Base-by-base conservation (phyloP, 2,797 vertebrate species). In the Strix occidentalis region DNA sequence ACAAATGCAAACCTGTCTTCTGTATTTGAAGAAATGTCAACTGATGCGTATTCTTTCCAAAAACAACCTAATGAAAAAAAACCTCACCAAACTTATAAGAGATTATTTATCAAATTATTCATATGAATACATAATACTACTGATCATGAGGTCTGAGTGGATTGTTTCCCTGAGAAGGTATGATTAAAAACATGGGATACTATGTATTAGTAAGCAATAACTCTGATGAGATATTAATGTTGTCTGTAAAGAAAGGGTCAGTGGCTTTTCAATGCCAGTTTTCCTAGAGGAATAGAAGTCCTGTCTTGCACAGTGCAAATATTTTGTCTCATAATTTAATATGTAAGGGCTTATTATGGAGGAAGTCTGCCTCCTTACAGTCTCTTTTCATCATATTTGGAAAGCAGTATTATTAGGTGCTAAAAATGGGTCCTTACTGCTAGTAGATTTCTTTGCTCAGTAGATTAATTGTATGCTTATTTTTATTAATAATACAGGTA, bases 91-190 rank as follows among this genome's bases (percentile, higher is more conserved):
- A 37, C 5, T 75, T 69, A 18, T 15, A 17, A n/a, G 48, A 43
- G 20, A 64, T 63, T 71, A 89, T 89, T 95, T 76, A 64, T 35
- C n/a, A 75, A 88, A 56, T 87, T 93, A 94, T 68, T 80, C 63
- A 50, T 69, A 76, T 77, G 71, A 84, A 48, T 89, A 16, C 20
- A 35, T 76, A 69, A 25, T 35, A 78, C 70, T 91, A 87, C 50
- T 61, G 78, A 69, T 80, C 50, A 31, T 19, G 75, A 65, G 21
- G 23, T 37, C 78, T 93, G 50, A 88, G 31, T 54, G 20, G 51
- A 53, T 39, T 58, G 50, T 93, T 96, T 87, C 48, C 35, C 13
- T 25, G 61, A 83, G 24, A 66, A 80, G 16, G 28, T 39, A 46
- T 72, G 33, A 74, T 39, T 90, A 80, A 70, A 91, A 88, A 4